Evolutionary conservation across 2,888 invertebrate genomes (phyloP), one percentile per base, ranked within the genome.

Genomic region (Drosophila austrosaltans): DNA sequence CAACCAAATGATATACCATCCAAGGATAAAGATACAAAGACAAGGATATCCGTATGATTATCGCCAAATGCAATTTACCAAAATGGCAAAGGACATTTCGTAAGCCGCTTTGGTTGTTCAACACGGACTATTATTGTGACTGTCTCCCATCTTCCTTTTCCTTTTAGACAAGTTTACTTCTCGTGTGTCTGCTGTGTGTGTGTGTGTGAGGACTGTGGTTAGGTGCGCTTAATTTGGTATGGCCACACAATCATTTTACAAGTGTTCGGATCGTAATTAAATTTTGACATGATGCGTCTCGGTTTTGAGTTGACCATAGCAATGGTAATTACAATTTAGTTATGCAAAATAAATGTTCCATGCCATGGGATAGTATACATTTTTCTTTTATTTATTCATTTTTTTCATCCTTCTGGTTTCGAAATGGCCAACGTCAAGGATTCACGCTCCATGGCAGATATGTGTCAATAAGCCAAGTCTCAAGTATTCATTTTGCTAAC

Each of bases 61-160:
- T 61, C 58, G 75, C 62, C 61, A 70, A 80, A 82, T 80, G 81
- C 65, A 80, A 82, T 80, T 80, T 76, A 63, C 66, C 54, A 59
- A 53, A 66, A 30, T 59, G 20, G 32, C 40, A 20, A 48, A 28
- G 39, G 56, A 16, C 30, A 25, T 42, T 36, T 16, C 48, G 61
- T 39, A 66, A 54, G 28, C 72, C 48, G 63, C 42, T 58, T 58
- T 12, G 66, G 74, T 69, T 75, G 66, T 39, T 28, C 39, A 44
- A 25, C 42, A 20, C 28, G 25, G 54, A 30, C 67, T 57, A 57
- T 72, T 61, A 72, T 73, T 73, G 75, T 73, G 62, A 5, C 30
- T 48, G 48, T 22, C 36, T 36, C 56, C 36, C 36, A 30, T n/a
- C 53, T 8, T n/a, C 30, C 36, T 48, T 4, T 7, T 44, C 39